Percentiles rank a stretch among this genome's conserved stretches.
phyloP scores from a whole-genome alignment of 2,888 invertebrate genomes.

The Dioctria linearis region DNA sequence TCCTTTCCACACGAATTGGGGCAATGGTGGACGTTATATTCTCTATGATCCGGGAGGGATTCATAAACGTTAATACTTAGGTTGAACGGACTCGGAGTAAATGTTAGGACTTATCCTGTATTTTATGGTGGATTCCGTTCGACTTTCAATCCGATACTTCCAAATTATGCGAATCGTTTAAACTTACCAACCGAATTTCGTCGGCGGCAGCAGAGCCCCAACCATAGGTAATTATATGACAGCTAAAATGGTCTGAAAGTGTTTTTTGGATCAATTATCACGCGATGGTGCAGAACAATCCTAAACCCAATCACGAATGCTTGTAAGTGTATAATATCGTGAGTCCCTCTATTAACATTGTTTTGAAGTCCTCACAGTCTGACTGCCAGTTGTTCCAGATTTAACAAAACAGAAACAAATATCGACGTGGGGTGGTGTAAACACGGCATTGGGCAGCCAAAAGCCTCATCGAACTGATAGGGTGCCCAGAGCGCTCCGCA shows the following conservation, averaged over 20 bases:
- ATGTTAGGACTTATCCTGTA: no score
- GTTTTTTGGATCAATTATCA: slow-evolving; percentile 48
- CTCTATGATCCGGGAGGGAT: no score
- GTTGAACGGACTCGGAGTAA: no score
- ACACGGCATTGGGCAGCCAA: not conserved
- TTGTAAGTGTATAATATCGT: slow-evolving; percentile 7
- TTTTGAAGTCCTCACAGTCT: slow-evolving; percentile 24
- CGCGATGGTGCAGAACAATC: slow-evolving; percentile 47
- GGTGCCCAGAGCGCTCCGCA: slow-evolving; percentile 15
- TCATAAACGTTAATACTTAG: no score
- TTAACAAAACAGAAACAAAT: slow-evolving; percentile 32
- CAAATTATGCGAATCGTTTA: no score
- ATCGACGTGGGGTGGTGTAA: not conserved
- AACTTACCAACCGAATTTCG: no score
- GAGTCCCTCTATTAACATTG: slow-evolving; percentile 30
- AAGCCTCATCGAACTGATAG: slow-evolving; percentile 1
- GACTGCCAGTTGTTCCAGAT: not conserved
- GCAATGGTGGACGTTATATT: no score
- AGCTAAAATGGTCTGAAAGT: slow-evolving; percentile 46
- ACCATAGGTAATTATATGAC: slow-evolving; percentile 30
- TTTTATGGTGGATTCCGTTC: no score
- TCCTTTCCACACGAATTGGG: no score
- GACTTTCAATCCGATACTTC: no score
- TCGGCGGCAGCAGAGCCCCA: no score
- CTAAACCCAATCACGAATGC: slow-evolving; percentile 42